A percentile compares a stretch with the other conserved stretches of the same genome.
phyloP scores from a whole-genome alignment of 2,797 vertebrate genomes.

The Oreortyx pictus region DNA sequence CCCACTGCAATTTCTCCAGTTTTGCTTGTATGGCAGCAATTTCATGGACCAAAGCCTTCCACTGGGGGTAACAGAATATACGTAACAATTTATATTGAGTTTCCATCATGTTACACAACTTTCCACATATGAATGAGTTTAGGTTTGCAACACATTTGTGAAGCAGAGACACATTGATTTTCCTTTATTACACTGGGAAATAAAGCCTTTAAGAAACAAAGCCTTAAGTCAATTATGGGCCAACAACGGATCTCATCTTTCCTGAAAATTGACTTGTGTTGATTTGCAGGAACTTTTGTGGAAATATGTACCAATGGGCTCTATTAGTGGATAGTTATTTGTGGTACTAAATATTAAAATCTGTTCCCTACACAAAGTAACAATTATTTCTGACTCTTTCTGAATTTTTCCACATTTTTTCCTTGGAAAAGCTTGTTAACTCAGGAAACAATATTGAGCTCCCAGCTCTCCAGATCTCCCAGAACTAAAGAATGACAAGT shows the following conservation, averaged over 20 bases:
- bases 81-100: constrained; percentile 63
- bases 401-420: background rate
- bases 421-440: background rate
- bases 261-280: background rate
- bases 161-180: constrained; percentile 46
- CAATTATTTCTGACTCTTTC: constrained; percentile 30
- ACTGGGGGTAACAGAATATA: constrained; percentile 47
- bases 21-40: background rate
- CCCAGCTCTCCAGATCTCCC: background rate
- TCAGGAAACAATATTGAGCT: background rate
- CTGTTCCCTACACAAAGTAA: background rate
- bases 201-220: constrained; percentile 51
- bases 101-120: constrained; percentile 51
- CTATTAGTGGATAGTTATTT: background rate
- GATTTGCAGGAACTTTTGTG: background rate
- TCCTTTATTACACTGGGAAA: constrained; percentile 49
- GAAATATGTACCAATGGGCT: background rate
- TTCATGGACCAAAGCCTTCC: constrained; percentile 64
- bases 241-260: background rate
- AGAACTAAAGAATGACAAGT: background rate
- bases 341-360: background rate
- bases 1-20: constrained; percentile 10
- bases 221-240: background rate
- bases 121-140: constrained; percentile 38
- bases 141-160: constrained; percentile 37